Base-by-base conservation (phyloP, 2,113 vertebrate genomes). In the Podilymbus podiceps region DNA sequence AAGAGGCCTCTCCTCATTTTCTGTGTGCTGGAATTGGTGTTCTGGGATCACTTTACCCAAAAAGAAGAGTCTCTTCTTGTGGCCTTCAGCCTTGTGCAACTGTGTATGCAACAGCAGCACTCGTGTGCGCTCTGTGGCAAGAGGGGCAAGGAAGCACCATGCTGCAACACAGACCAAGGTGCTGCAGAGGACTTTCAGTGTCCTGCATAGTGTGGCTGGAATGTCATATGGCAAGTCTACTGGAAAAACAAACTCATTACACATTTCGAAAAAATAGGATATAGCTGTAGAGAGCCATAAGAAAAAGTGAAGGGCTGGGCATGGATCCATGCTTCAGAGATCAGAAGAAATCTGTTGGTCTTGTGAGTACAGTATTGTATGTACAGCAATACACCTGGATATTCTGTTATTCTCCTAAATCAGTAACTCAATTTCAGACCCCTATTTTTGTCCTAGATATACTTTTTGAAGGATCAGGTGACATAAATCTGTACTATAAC, bases 101-200 rank as follows among this genome's bases (percentile, higher is more conserved):
- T 0, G 0, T 11, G 5, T 11, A 5, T 13, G 18, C 21, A 55
- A 67, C 6, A 74, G 16, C 42, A 73, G 18, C 40, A 25, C 15
- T 49, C 14, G 7, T 2, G 0, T n/a, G 31, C 14, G 23, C 18
- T 42, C 16, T 53, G 21, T 0, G 1, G 21, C 11, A 35, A 53
- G 22, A 49, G 11, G 15, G 12, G 24, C 25, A 47, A 49, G 53
- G 47, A 73, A 44, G 53, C 13, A 81, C 40, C 67, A 50, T 24
- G 12, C 22, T 53, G 33, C 25, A 68, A 40, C 42, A 35, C 24
- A 53, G 50, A 31, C 10, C n/a, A 33, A 55, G 40, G 35, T 16
- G 9, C 59, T 40, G 52, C 21, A 40, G 40, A 46, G n/a, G 47
- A 49, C 21, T 68, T 46, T 30, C 8, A 49, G 5, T 38, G 31